These are phyloP conservation scores for Melipona quadrifasciata DNA, from an alignment of 1,140 invertebrate species.

Conservation along the genomic window DNA sequence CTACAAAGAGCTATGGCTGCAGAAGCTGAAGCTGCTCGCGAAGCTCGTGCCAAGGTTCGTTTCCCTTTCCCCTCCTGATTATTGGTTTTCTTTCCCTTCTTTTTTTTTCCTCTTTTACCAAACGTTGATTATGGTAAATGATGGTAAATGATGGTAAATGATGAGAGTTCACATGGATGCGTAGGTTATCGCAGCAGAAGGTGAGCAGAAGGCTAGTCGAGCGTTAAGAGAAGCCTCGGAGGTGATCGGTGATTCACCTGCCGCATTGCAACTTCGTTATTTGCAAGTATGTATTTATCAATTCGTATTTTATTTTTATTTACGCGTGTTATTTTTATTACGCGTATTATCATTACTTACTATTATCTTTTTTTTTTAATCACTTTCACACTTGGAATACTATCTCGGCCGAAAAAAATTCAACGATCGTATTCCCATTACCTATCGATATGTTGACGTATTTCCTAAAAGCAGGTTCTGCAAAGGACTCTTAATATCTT, in stretches of 20 bases:
- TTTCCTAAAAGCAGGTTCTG: conserved; percentile 84
- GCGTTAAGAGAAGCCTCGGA: conserved; percentile 96
- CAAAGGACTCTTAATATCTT: conserved; percentile 47
- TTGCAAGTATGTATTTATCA: conserved; percentile 74
- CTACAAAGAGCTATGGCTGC: conserved; percentile 95
- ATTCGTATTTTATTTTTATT: no score
- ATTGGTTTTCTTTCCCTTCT: background rate
- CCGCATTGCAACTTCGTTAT: conserved; percentile 90
- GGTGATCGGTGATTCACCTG: conserved; percentile 94
- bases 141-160: background rate
- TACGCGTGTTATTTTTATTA: background rate
- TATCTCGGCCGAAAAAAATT: conserved; percentile 98
- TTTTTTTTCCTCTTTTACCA: background rate
- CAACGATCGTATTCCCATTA: conserved; percentile 98
- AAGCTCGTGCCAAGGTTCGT: conserved; percentile 88
- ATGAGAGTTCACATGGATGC: background rate
- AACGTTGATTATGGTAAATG: background rate
- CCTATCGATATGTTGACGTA: conserved; percentile 94
- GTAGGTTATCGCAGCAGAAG: conserved; percentile 91
- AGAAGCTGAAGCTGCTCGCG: conserved; percentile 93
- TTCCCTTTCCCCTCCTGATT: conserved; percentile 53
- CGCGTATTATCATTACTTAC: background rate
- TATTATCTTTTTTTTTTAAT: background rate
- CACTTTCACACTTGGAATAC: conserved; percentile 88
- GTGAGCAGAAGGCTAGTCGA: conserved; percentile 94